Percentiles rank a stretch among this genome's conserved stretches.
Evolutionary conservation across 64 coral and sea anemone genomes (phyloP).

Genomic region (Anthopleura sola): DNA sequence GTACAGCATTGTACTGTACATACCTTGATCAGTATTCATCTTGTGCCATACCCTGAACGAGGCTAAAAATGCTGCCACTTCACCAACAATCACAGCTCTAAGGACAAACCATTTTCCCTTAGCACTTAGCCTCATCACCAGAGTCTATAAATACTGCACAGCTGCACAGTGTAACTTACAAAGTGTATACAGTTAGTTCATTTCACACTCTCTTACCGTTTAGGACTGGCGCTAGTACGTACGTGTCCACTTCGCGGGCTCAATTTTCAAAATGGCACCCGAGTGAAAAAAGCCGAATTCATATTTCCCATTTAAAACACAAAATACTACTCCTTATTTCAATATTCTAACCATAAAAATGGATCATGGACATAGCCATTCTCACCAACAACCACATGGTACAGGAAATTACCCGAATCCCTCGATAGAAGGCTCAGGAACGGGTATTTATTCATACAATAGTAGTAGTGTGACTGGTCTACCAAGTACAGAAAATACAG

Average conservation of each 20-base stretch:
- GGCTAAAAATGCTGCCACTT: conserved; percentile 46
- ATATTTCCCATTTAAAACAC: neutral
- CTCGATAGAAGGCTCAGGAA: neutral
- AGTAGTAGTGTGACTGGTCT: conserved; percentile 1
- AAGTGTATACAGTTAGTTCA: neutral
- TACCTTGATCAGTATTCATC: conserved; percentile 67
- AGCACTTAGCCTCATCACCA: conserved; percentile 12
- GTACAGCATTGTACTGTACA: neutral
- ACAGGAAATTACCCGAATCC: neutral
- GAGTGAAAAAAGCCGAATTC: neutral
- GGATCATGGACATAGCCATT: neutral
- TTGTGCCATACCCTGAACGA: conserved; percentile 70
- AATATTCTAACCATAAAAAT: neutral
- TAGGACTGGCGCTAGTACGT: conserved; percentile 26
- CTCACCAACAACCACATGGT: neutral
- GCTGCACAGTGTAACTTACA: neutral
- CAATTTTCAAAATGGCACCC: conserved; percentile 8
- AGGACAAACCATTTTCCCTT: conserved; percentile 57
- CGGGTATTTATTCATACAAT: conserved; percentile 14
- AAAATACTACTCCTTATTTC: neutral
- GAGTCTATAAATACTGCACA: neutral
- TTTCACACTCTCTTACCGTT: neutral
- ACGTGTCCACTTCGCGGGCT: conserved; percentile 12
- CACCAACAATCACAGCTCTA: conserved; percentile 57
- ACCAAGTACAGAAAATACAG: neutral